Conservation (phyloP, 1,140 invertebrate genomes). For the Pachypeltis micranthus region DNA sequence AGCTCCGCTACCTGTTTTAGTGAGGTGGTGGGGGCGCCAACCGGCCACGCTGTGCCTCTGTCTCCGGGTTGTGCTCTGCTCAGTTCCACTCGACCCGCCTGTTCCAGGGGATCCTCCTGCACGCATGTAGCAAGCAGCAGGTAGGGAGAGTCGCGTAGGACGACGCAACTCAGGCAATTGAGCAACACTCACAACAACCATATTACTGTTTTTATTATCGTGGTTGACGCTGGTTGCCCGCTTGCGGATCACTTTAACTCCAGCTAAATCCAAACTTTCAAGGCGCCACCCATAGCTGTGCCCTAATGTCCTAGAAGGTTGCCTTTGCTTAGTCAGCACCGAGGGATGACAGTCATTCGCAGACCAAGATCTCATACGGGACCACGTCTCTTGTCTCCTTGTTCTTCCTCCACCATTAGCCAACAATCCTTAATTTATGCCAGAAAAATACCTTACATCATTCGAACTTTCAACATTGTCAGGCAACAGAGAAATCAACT, state of each 20-base stretch:
- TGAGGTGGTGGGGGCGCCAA: slow-evolving; percentile 53
- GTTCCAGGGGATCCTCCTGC: slow-evolving; percentile 5
- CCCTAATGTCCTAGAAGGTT: neutral
- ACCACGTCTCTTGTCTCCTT: neutral
- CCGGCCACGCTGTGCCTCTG: slow-evolving; percentile 18
- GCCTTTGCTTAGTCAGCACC: neutral
- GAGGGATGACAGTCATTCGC: slow-evolving; percentile 1
- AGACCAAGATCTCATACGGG: neutral
- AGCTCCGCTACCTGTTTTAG: slow-evolving; percentile 81
- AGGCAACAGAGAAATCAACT: neutral
- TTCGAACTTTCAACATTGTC: too few species aligned
- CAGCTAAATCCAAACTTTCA: slow-evolving; percentile 14
- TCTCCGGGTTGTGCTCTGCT: neutral
- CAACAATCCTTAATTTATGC: neutral
- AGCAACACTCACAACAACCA: neutral
- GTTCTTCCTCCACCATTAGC: slow-evolving; percentile 4
- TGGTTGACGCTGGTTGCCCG: neutral
- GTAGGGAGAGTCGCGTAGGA: neutral
- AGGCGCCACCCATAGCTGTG: neutral
- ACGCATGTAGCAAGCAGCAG: neutral
- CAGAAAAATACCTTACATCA: too few species aligned
- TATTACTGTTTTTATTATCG: neutral
- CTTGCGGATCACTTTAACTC: neutral
- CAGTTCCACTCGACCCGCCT: neutral
- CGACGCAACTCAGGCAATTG: neutral